These are phyloP conservation scores for Trissonchulus sp. DNA, from an alignment of 2,888 invertebrate species.

Conservation along the genomic window DNA sequence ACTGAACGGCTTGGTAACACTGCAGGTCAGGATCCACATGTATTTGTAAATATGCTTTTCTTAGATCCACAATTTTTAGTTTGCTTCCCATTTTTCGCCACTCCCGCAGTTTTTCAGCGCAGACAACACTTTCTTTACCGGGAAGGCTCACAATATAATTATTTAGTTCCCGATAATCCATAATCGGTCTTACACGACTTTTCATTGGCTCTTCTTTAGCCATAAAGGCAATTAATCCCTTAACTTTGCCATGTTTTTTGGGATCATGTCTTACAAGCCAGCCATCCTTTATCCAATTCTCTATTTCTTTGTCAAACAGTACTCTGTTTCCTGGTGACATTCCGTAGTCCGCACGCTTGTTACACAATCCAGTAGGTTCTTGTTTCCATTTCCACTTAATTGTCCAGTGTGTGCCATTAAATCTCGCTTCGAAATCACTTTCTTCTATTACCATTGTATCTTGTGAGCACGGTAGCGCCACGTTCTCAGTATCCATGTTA, in stretches of 20 bases:
- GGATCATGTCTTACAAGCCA: no score
- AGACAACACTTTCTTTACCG: background rate
- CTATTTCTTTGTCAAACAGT: background rate
- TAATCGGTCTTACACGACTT: no score
- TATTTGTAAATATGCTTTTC: no score
- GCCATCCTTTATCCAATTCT: no score
- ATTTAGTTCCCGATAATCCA: background rate
- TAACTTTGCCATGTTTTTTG: background rate
- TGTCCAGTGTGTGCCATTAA: background rate
- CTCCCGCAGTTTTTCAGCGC: background rate
- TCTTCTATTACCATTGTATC: no score
- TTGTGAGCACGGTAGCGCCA: no score
- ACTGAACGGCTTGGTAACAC: background rate
- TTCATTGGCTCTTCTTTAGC: constrained; percentile 10
- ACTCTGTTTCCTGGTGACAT: background rate
- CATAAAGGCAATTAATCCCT: background rate
- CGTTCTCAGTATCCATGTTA: no score
- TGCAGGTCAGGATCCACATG: no score
- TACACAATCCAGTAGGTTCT: background rate
- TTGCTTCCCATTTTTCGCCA: background rate
- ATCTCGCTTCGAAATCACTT: background rate
- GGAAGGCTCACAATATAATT: background rate
- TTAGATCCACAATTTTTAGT: background rate
- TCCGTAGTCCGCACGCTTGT: background rate
- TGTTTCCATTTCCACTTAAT: background rate